Percentiles rank a stretch among this genome's conserved stretches.
phyloP scores from a whole-genome alignment of 2,113 vertebrate genomes.

The Meles meles region DNA sequence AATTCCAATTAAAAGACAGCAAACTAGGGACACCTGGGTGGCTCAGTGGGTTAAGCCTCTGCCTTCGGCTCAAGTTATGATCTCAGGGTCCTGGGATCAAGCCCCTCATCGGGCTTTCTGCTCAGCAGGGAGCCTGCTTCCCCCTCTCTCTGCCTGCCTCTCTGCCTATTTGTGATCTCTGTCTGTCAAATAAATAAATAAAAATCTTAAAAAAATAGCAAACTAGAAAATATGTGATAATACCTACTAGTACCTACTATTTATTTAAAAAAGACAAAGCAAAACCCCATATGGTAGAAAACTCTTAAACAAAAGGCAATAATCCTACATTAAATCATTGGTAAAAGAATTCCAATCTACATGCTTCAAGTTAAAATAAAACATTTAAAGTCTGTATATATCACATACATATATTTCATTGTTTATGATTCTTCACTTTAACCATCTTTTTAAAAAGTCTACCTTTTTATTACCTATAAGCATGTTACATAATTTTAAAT shows the following conservation, averaged over 20 bases:
- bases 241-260: background rate
- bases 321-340: background rate
- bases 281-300: background rate
- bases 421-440: background rate
- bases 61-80: no score
- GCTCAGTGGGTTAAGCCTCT: no score
- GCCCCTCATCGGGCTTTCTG: no score
- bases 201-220: background rate
- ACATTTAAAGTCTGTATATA: background rate
- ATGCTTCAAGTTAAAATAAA: background rate
- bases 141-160: no score
- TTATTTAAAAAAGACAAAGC: background rate
- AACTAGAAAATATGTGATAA: background rate
- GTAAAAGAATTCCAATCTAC: background rate
- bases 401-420: background rate
- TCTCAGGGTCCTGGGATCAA: no score
- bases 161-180: no score
- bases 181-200: no score
- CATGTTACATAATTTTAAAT: background rate
- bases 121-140: no score
- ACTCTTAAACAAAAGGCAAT: background rate
- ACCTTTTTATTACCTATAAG: background rate
- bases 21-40: no score
- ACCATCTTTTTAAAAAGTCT: background rate
- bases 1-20: background rate